Base-by-base conservation (phyloP, 2,888 invertebrate genomes). In the Ophion ventricosus region DNA sequence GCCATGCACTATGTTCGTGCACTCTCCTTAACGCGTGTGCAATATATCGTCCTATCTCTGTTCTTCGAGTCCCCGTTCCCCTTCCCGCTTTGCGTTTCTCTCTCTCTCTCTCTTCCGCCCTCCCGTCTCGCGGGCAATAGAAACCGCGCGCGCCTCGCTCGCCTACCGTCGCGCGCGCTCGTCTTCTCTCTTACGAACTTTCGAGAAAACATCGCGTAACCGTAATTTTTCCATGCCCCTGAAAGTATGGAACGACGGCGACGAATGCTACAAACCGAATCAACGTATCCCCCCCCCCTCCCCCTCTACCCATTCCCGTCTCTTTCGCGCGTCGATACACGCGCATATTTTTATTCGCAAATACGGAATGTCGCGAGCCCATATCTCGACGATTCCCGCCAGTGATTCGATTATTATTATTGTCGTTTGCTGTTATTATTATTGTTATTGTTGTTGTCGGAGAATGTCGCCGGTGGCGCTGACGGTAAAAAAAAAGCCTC, bases 131-230 rank as follows among this genome's bases (percentile, higher is more conserved):
- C 56, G 63, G 29, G 67, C 57, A 67, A 66, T 67, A 67, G 80
- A 73, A 80, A 59, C 64, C 64, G 73, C 35, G 64, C 35, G 57
- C 56, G 35, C 76, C 81, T 56, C 69, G 40, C 59, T 75, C 84
- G 67, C 56, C 70, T 72, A 80, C 79, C 87, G 73, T 83, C 87
- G 88, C 86, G 88, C 83, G 70, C 76, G 56, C 67, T 75, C 64
- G 54, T 72, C 77, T 79, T 73, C 78, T 84, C 77, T 86, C 86
- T 88, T 90, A 90, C 90, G 89, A 91, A 91, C 91, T 89, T 91
- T 92, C 88, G 90, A 90, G 91, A 91, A 92, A 92, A 92, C 91
- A 91, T 91, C 88, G 85, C 84, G 88, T 84, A 84, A 82, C 82
- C 81, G 83, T 86, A 77, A 85, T 82, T 87, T 87, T 87, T 86